Evolutionary conservation across 2,888 invertebrate species (phyloP).

Genomic region (Eristalis pertinax): DNA sequence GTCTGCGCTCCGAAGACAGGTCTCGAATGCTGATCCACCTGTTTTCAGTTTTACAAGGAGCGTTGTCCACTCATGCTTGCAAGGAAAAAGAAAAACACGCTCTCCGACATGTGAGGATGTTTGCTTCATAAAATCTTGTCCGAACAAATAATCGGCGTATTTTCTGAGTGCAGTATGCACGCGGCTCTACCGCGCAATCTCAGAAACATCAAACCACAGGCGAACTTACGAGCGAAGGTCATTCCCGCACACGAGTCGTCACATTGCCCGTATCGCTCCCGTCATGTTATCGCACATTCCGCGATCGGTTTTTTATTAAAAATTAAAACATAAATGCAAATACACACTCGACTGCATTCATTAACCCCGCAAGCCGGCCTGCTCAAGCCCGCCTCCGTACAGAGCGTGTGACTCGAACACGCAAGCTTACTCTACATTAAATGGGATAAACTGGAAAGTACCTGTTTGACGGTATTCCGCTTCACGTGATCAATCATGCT

Average conservation of each 20-base stretch:
- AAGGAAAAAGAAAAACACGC: neutral
- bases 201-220: neutral
- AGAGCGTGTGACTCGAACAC: no score
- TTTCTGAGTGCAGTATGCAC: no score
- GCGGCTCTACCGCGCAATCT: no score
- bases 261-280: neutral
- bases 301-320: neutral
- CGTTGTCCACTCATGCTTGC: neutral
- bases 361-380: constrained; percentile 6
- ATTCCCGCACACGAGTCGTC: neutral
- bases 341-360: neutral
- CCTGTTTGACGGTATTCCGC: constrained; percentile 80
- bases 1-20: neutral
- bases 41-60: neutral
- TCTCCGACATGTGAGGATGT: neutral
- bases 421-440: no score
- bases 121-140: neutral
- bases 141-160: no score
- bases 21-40: neutral
- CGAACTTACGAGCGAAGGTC: neutral
- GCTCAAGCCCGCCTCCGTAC: neutral
- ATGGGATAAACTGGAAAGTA: constrained; percentile 65
- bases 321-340: constrained; percentile 3
- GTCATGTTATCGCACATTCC: neutral
- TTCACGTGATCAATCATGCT: constrained; percentile 79